Percentiles rank a stretch among this genome's conserved stretches.
These are phyloP conservation scores for Leptinotarsa juncta DNA, from an alignment of 2,888 invertebrate species.

Conservation along the genomic window DNA sequence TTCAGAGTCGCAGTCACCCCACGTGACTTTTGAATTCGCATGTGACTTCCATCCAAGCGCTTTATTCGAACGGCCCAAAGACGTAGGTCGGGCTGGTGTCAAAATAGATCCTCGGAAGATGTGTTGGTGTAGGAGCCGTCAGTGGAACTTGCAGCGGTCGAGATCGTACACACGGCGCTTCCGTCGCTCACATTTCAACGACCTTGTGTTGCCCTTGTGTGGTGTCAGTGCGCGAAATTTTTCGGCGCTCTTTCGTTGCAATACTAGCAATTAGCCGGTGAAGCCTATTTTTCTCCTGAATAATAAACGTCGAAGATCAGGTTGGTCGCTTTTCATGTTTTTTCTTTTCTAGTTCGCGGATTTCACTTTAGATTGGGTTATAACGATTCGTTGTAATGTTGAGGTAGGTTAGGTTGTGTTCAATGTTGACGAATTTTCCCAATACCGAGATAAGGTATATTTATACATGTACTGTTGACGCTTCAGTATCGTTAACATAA, in stretches of 20 bases:
- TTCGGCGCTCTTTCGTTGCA: constrained; percentile 51
- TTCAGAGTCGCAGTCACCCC: neutral
- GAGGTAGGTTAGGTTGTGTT: constrained; percentile 10
- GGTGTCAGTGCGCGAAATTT: constrained; percentile 56
- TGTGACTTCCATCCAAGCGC: constrained; percentile 1
- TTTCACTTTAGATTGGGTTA: neutral
- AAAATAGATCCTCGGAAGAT: constrained; percentile 19
- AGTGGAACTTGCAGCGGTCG: neutral
- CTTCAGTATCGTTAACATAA: neutral
- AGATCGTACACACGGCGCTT: constrained; percentile 7
- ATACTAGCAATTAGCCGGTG: constrained; percentile 1
- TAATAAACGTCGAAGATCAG: neutral
- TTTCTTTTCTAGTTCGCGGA: neutral
- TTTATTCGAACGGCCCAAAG: constrained; percentile 14
- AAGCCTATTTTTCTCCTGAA: neutral
- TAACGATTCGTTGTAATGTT: neutral
- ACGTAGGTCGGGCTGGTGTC: constrained; percentile 6
- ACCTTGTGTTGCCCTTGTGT: constrained; percentile 65
- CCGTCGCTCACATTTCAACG: constrained; percentile 41
- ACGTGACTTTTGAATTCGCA: constrained; percentile 2
- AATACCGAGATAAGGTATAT: constrained; percentile 3
- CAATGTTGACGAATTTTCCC: constrained; percentile 6
- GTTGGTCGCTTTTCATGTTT: constrained; percentile 5
- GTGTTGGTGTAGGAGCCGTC: neutral
- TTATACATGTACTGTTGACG: constrained; percentile 4